A percentile compares a stretch with the other conserved stretches of the same genome.
These are phyloP conservation scores for Gasterosteus nipponicus DNA, from an alignment of 2,113 vertebrate genomes.

Conservation along the genomic window DNA sequence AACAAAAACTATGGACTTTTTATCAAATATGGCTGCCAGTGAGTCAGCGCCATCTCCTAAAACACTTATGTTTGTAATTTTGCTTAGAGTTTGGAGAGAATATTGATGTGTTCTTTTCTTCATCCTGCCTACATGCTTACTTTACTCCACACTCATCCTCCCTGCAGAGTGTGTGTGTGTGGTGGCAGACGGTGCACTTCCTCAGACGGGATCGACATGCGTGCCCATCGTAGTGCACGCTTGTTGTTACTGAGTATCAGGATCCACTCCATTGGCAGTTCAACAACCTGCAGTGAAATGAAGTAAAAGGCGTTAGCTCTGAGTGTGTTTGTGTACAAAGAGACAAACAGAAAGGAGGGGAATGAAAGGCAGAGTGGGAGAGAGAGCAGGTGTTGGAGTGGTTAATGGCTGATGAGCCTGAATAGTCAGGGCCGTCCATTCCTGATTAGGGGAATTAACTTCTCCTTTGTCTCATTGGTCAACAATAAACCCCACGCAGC, in stretches of 20 bases:
- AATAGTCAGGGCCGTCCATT: conserved; percentile 60
- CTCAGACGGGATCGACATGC: not conserved
- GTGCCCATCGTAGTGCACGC: conserved; percentile 1
- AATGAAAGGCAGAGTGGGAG: conserved; percentile 66
- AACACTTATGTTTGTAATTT: not conserved
- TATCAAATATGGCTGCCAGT: not conserved
- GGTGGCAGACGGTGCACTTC: not conserved
- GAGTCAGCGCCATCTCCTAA: not conserved
- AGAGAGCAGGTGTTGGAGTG: conserved; percentile 82
- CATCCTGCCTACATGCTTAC: not conserved
- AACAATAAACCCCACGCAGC: conserved; percentile 64
- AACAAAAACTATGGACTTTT: not conserved
- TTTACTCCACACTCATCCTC: not conserved
- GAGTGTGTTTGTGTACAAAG: conserved; percentile 55
- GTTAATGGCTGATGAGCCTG: conserved; percentile 67
- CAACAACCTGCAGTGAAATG: conserved; percentile 74
- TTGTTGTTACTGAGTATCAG: not conserved
- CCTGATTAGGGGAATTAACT: conserved; percentile 68
- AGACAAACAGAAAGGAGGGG: conserved; percentile 34
- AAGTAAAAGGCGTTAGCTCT: conserved; percentile 42
- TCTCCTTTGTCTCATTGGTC: conserved; percentile 63
- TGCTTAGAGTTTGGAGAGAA: not conserved
- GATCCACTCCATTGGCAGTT: conserved; percentile 47
- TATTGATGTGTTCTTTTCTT: conserved; percentile 1
- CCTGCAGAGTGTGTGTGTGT: not conserved